Base-by-base conservation (phyloP, 2,797 vertebrate genomes). In the Catamblyrhynchus diadema region DNA sequence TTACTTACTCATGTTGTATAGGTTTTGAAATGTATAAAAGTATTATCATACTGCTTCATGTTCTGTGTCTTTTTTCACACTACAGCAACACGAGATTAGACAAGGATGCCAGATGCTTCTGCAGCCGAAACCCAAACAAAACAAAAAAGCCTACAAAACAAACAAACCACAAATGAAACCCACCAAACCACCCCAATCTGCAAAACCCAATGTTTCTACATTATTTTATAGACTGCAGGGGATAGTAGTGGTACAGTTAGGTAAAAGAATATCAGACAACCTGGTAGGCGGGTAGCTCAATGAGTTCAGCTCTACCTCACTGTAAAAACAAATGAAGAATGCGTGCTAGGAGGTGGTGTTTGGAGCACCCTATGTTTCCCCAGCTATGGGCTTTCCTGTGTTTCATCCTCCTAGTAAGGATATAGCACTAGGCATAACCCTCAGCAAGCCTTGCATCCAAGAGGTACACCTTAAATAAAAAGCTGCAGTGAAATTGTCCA, bases 381-480 rank as follows among this genome's bases (percentile, higher is more conserved):
- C 18, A 51, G 2, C 57, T 48, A 5, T 2, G 14, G 28, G 10
- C 23, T 28, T 82, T 3, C 16, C 25, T 67, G 4, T 51, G 37
- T 19, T 88, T 35, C 2, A 33, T 45, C 33, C 6, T 69, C 42
- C 32, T 41, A 18, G 14, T 35, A 89, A 74, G 32, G 37, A 64
- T 21, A 37, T 0, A 11, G 41, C 32, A 56, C 18, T 25, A 66
- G 35, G 23, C 16, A 45, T 7, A 50, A 62, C 30, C 61, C 44
- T 79, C 28, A 81, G 18, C 17, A 81, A 37, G 41, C 47, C 39
- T 14, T 65, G 59, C 4, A 66, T 42, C 21, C 45, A 24, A 50
- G 13, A 80, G 0, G 16, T 8, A 33, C 3, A 24, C 0, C 0
- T 41, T 56, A 35, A 88, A 39, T 47, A 21, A 47, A 59, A 35